phyloP scores from a whole-genome alignment of 92 coral and sea anemone genomes.

The Micromussa lordhowensis region DNA sequence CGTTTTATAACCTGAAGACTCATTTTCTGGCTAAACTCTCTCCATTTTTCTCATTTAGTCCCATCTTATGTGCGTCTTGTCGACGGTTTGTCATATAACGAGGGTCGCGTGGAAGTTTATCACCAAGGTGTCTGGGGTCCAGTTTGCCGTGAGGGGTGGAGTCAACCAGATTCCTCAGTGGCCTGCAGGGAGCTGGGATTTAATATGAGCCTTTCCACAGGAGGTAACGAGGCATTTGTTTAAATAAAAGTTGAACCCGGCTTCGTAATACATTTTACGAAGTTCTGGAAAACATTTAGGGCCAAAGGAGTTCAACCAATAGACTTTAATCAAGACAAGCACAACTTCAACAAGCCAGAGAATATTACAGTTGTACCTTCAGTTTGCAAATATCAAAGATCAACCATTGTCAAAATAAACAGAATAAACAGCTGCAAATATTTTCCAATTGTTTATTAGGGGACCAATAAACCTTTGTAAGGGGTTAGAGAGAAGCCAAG shows the following conservation, averaged over 20 bases:
- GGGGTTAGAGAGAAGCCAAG: no score
- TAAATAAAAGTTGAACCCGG: background rate
- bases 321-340: no score
- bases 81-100: conserved; percentile 40
- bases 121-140: conserved; percentile 72
- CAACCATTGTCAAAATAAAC: no score
- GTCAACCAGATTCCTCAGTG: conserved; percentile 55
- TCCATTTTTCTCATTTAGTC: conserved; percentile 1
- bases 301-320: no score
- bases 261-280: background rate
- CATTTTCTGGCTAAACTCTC: background rate
- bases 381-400: no score
- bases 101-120: conserved; percentile 75
- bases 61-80: conserved; percentile 75
- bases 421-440: no score
- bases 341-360: no score
- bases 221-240: background rate
- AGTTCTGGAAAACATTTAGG: background rate
- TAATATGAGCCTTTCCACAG: background rate
- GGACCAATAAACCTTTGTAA: no score
- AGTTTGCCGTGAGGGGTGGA: conserved; percentile 81
- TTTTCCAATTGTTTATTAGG: no score
- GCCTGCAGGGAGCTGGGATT: conserved; percentile 82
- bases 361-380: no score
- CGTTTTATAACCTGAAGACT: background rate